Conservation (phyloP, 2,113 vertebrate genomes). For the Mastomys coucha region DNA sequence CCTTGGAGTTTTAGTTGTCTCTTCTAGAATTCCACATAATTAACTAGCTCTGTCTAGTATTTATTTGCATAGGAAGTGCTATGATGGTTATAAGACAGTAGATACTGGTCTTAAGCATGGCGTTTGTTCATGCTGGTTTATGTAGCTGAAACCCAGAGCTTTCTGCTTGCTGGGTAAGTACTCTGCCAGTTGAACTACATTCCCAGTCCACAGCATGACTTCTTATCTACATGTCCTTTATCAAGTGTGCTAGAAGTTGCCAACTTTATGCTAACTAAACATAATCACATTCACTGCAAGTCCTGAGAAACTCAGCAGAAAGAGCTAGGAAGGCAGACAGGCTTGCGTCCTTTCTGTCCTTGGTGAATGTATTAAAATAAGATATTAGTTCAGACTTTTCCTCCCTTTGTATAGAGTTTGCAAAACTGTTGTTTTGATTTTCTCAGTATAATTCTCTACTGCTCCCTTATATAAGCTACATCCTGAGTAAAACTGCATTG, state of each 20-base stretch:
- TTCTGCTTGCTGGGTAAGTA: not conserved
- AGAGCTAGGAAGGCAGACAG: not conserved
- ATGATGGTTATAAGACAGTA: not conserved
- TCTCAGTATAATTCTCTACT: not conserved
- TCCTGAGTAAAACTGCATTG: not conserved
- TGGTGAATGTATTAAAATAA: not conserved
- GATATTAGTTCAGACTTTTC: not conserved
- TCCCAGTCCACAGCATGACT: not conserved
- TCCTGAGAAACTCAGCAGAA: not conserved
- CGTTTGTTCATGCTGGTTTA: not conserved
- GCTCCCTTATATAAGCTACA: not conserved
- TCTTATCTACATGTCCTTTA: not conserved
- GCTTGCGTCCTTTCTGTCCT: not conserved
- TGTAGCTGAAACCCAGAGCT: not conserved
- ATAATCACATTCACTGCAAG: not conserved
- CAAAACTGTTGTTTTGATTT: constrained; percentile 16
- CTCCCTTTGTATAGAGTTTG: not conserved
- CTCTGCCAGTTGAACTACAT: not conserved
- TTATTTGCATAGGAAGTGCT: not conserved
- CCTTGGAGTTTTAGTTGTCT: not conserved
- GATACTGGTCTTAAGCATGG: not conserved
- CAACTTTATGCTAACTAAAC: not conserved
- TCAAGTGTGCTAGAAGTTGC: not conserved
- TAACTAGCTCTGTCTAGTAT: not conserved
- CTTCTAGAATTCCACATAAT: not conserved